These are phyloP conservation scores for Eubasilissa regina DNA, from an alignment of 1,140 invertebrate genomes.

Conservation along the genomic window DNA sequence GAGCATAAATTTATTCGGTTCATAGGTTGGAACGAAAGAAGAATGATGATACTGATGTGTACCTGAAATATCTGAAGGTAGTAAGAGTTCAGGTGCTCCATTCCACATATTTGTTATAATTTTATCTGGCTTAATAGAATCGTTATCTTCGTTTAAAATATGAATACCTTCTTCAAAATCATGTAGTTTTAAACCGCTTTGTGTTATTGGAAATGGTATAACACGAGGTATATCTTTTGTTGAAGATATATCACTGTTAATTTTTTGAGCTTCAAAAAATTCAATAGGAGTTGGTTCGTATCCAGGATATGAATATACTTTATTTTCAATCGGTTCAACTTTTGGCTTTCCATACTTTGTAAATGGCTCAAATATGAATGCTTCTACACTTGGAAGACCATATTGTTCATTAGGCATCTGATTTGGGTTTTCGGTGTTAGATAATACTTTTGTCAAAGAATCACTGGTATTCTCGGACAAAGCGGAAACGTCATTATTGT, in stretches of 20 bases:
- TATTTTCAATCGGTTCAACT: not conserved
- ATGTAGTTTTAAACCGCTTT: conserved; percentile 1
- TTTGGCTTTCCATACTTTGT: not conserved
- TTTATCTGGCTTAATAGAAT: conserved; percentile 13
- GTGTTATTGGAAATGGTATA: conserved; percentile 31
- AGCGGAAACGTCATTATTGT: not conserved
- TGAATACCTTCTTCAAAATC: conserved; percentile 39
- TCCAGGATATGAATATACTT: conserved; percentile 38
- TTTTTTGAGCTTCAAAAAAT: conserved; percentile 16
- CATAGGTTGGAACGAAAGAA: conserved; percentile 35
- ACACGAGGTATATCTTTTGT: not conserved
- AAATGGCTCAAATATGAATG: not conserved
- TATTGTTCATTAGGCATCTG: not conserved
- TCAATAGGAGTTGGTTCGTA: conserved; percentile 42
- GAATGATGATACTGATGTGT: conserved; percentile 18
- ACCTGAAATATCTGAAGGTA: conserved; percentile 12
- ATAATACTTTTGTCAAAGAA: not conserved
- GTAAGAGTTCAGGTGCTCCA: not conserved
- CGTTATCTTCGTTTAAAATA: not conserved
- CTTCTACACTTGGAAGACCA: not conserved
- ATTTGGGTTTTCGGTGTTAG: too few species aligned
- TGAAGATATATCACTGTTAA: not conserved
- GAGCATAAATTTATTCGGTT: conserved; percentile 38
- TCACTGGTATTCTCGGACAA: not conserved
- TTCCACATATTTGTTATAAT: conserved; percentile 6